Evolutionary conservation across 2,113 vertebrate genomes (phyloP).

Genomic region (Ciconia boyciana): DNA sequence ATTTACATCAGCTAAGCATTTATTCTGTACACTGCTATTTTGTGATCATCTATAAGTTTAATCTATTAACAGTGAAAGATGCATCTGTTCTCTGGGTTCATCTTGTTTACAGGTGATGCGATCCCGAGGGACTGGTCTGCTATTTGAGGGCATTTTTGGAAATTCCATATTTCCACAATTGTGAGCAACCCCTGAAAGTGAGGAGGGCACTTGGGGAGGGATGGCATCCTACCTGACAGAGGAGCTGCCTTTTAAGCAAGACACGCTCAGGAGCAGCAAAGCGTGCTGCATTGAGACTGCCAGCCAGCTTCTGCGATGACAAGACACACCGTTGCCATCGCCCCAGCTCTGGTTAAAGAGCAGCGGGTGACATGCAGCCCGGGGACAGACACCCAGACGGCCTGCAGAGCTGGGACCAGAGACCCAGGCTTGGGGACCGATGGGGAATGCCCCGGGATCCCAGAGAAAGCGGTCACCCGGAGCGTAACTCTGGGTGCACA

Average conservation of each 20-base stretch:
- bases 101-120: neutral
- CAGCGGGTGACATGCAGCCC: neutral
- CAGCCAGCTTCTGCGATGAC: neutral
- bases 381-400: neutral
- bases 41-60: slow-evolving; percentile 41
- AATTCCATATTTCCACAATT: neutral
- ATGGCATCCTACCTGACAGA: neutral
- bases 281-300: accelerated
- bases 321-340: accelerated
- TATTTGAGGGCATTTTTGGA: neutral
- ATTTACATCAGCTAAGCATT: slow-evolving; percentile 3
- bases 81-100: neutral
- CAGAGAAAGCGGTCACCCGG: accelerated
- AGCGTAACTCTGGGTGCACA: accelerated
- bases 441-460: accelerated
- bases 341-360: neutral
- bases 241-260: neutral
- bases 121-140: neutral
- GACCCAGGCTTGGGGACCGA: neutral
- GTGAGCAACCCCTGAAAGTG: neutral
- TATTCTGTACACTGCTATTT: neutral
- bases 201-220: neutral
- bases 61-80: slow-evolving; percentile 12
- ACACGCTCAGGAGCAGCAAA: neutral
- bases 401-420: neutral